Evolutionary conservation across 1,140 invertebrate genomes (phyloP).

Genomic region (Coptotermes formosanus): DNA sequence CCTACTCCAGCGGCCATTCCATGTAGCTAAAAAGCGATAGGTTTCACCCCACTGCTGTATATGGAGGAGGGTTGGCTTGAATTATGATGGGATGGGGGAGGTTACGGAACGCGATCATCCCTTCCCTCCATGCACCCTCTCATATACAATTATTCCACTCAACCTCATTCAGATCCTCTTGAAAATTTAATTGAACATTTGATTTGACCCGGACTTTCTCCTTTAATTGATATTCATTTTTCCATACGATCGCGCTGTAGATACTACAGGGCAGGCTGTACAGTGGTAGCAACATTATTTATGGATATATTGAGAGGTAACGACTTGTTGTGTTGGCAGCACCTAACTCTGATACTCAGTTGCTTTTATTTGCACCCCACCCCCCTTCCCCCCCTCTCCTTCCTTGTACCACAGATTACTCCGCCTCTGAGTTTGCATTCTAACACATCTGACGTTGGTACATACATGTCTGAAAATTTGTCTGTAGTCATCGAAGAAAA

Average conservation of each 20-base stretch:
- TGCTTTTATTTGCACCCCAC: too few species aligned
- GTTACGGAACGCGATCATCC: constrained; percentile 29
- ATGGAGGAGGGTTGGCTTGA: constrained; percentile 10
- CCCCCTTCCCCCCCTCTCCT: too few species aligned
- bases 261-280: too few species aligned
- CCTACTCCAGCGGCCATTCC: constrained; percentile 32
- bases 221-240: constrained; percentile 18
- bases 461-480: too few species aligned
- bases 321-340: too few species aligned
- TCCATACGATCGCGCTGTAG: neutral
- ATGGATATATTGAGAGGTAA: too few species aligned
- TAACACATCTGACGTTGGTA: too few species aligned
- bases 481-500: too few species aligned
- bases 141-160: constrained; percentile 24
- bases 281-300: too few species aligned
- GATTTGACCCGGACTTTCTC: constrained; percentile 21
- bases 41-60: neutral
- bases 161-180: constrained; percentile 16
- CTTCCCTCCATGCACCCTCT: constrained; percentile 6
- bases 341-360: too few species aligned
- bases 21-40: constrained; percentile 28
- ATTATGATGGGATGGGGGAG: constrained; percentile 16
- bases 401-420: too few species aligned
- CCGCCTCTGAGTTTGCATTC: too few species aligned
- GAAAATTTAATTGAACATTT: constrained; percentile 28